A percentile compares a stretch with the other conserved stretches of the same genome.
Evolutionary conservation across 2,113 vertebrate species (phyloP).

Genomic region (Coturnix japonica): DNA sequence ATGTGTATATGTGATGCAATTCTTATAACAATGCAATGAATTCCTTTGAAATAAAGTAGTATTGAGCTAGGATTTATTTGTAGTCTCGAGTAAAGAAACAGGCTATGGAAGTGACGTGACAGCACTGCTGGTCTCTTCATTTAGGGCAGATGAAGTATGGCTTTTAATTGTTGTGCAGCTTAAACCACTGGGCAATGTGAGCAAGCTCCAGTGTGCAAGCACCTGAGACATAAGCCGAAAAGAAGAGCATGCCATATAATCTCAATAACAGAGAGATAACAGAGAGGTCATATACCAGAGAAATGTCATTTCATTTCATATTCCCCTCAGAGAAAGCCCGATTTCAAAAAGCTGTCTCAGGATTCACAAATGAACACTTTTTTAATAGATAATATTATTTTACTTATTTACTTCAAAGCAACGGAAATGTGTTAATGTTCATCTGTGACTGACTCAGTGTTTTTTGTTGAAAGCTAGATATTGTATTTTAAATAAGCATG

Average conservation of each 20-base stretch:
- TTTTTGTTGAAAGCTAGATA: background rate
- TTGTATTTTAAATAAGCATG: background rate
- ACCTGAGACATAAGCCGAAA: background rate
- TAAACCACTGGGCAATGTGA: background rate
- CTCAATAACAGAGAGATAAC: background rate
- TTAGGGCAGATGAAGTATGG: background rate
- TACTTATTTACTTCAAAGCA: background rate
- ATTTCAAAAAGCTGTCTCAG: background rate
- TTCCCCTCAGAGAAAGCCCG: background rate
- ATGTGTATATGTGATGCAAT: rapidly evolving
- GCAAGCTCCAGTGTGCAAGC: background rate
- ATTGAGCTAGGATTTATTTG: background rate
- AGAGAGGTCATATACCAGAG: background rate
- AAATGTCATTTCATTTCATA: background rate
- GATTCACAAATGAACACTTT: background rate
- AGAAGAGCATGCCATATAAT: background rate
- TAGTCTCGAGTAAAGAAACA: too few species aligned
- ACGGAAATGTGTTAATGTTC: background rate
- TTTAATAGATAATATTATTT: background rate
- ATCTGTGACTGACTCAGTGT: background rate
- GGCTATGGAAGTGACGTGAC: background rate
- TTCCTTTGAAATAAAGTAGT: background rate
- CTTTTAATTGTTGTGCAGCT: background rate
- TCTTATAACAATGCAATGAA: background rate
- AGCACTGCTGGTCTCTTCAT: background rate